Base-by-base conservation (phyloP, 2,888 invertebrate species). In the Hydrotaea cyrtoneurina region DNA sequence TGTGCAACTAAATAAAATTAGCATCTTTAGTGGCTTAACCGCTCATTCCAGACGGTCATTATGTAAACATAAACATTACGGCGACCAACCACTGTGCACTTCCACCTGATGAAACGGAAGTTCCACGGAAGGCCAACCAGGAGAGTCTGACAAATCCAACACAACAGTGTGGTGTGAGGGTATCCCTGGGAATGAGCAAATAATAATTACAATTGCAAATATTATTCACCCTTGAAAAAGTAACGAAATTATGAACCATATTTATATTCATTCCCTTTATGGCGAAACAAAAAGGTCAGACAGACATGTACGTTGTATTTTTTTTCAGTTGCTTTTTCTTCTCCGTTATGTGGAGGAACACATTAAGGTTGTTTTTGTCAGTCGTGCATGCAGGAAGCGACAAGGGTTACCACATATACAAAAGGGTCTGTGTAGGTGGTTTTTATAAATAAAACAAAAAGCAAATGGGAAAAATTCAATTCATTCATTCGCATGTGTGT, bases 171-270 rank as follows among this genome's bases (percentile, higher is more conserved):
- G 19, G 75, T 26, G 62, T n/a, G 36, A 31, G 62, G 31, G n/a
- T 15, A 26, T 62, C 15, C n/a, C 15, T 15, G 23, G 15, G 13
- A 23, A 69, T 43, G 64, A 66, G 73, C 21, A 77, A 86, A 85
- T 81, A 82, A 86, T 86, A 86, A 87, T 88, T 87, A 87, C 83
- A 88, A 88, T 87, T 87, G 87, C 87, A 87, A 87, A 87, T 85
- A 86, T 79, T 82, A 86, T 86, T 85, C 86, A 87, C 86, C 86
- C 87, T 77, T 77, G 71, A 77, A 78, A 85, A 73, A 50, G 64
- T 53, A 80, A 80, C 26, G 57, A 75, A 69, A 78, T 78, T 73
- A 80, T 80, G 72, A 78, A 72, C 80, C 83, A 80, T 64, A 82
- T 66, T 78, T 53, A 62, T 83, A 55, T 59, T 73, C 8, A 66